These are phyloP conservation scores for Hirudinaria manillensis DNA, from an alignment of 2,888 invertebrate species.

Conservation along the genomic window DNA sequence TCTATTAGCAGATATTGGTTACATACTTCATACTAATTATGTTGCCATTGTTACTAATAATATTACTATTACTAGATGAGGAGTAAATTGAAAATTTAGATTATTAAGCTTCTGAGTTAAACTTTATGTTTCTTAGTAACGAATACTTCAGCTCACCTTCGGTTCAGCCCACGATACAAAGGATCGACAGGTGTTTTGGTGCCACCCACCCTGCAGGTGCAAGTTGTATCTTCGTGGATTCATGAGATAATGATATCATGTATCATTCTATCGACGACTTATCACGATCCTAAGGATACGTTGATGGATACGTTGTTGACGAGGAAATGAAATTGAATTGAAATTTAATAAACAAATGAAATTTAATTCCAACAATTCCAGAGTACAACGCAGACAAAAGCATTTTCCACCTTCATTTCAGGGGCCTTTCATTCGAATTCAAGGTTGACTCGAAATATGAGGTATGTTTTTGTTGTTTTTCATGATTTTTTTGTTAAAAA, in stretches of 20 bases:
- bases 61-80: too few relatives aligned
- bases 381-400: slow-evolving; percentile 86
- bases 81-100: too few relatives aligned
- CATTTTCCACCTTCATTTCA: slow-evolving; percentile 88
- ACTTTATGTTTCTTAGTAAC: slow-evolving; percentile 1
- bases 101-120: too few relatives aligned
- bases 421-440: slow-evolving; percentile 93
- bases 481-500: neutral
- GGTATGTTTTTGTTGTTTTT: slow-evolving; percentile 40
- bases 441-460: slow-evolving; percentile 70
- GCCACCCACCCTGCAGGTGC: slow-evolving; percentile 86
- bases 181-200: slow-evolving; percentile 96
- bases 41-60: too few relatives aligned
- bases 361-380: too few relatives aligned
- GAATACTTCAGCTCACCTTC: slow-evolving; percentile 67
- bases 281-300: too few relatives aligned
- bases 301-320: too few relatives aligned
- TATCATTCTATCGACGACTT: too few relatives aligned
- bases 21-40: neutral
- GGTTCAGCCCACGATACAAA: slow-evolving; percentile 90
- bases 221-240: neutral
- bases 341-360: too few relatives aligned
- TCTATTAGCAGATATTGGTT: neutral
- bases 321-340: too few relatives aligned
- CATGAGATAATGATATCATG: too few relatives aligned